Base-by-base conservation (phyloP, 2,797 vertebrate genomes). In the Accipiter badius region DNA sequence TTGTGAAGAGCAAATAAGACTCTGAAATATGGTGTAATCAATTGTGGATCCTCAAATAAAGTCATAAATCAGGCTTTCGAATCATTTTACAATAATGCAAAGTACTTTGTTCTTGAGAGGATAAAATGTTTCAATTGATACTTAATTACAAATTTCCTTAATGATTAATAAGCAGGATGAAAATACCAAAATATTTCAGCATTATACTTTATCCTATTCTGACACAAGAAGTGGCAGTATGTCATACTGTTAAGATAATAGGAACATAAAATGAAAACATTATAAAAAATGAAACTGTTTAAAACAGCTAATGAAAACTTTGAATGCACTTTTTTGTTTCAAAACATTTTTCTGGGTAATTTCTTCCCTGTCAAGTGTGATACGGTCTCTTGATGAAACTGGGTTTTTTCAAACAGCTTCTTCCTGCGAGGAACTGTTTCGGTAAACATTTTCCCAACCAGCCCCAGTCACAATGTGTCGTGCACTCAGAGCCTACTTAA, bases 381-480 rank as follows among this genome's bases (percentile, higher is more conserved):
- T 8, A 2, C 0, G 7, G 31, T 37, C n/a, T 46, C 22, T 49
- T 21, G 49, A n/a, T 13, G 24, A 39, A 62, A 24, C 0, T 1
- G 20, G 19, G 5, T 11, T 33, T 20, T 7, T 58, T 44, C 50
- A 25, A 14, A 21, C 16, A 15, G 37, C 6, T 11, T 81, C 47
- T 47, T 42, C 69, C 87, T 11, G 21, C 4, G 1, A 70, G 55
- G 49, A 50, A 10, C 28, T 2, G 5, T 26, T 33, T 24, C 26
- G 29, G 25, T 1, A 7, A 47, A 28, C 25, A 2, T n/a, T 35
- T 15, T 39, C 62, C 46, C 13, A 1, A 15, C 28, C 37, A 11
- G 29, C 55, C 62, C 37, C 14, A 3, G 16, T 19, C 63, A 9
- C 42, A 28, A 18, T 2, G 44, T 22, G 40, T 40, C 42, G 29